Conservation (phyloP, 2,113 vertebrate genomes). For the Paedocypris sp. region DNA sequence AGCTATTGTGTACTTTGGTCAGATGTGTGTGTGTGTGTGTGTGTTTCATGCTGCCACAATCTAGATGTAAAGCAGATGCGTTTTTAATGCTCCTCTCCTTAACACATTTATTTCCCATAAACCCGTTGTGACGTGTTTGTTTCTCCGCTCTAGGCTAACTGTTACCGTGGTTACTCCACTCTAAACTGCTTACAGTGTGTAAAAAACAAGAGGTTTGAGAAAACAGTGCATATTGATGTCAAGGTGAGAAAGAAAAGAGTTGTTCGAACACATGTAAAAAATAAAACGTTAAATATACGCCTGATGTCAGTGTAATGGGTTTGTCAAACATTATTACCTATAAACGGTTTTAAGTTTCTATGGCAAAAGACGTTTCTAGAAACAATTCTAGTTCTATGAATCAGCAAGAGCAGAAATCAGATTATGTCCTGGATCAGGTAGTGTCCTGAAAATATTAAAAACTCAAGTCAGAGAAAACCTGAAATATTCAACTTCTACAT, state of each 20-base stretch:
- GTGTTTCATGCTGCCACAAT: too few relatives aligned
- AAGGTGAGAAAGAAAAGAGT: too few relatives aligned
- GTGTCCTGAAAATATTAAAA: neutral
- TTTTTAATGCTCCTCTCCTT: neutral
- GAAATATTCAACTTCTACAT: too few relatives aligned
- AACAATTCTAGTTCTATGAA: neutral
- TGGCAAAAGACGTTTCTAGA: too few relatives aligned
- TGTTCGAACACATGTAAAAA: neutral
- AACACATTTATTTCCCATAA: constrained; percentile 24
- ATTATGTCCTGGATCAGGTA: too few relatives aligned
- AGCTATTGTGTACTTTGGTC: too few relatives aligned
- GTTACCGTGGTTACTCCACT: constrained; percentile 31
- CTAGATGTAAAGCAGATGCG: neutral
- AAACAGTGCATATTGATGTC: constrained; percentile 14
- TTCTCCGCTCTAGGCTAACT: constrained; percentile 7
- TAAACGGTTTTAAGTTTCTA: neutral
- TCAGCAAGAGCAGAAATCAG: neutral
- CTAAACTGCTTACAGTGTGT: neutral
- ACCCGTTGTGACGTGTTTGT: constrained; percentile 23
- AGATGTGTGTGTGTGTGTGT: too few relatives aligned
- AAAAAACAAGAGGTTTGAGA: constrained; percentile 7
- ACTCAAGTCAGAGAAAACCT: too few relatives aligned
- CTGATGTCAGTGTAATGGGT: too few relatives aligned
- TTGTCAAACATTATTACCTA: neutral
- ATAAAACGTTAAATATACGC: neutral